Conservation (phyloP, 2,113 vertebrate genomes). For the Xenopus borealis region DNA sequence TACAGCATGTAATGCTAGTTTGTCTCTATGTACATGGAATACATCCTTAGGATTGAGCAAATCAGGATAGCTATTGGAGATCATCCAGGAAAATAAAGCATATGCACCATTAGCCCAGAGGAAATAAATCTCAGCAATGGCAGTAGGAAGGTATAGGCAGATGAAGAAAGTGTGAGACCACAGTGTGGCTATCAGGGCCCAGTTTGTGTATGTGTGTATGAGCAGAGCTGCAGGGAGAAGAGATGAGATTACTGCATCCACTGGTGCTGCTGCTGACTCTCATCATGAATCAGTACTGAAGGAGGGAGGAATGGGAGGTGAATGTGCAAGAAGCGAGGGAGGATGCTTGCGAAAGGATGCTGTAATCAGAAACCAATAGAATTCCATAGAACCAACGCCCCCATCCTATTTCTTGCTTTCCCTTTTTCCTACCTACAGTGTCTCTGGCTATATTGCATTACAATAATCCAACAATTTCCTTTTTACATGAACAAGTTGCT, state of each 20-base stretch:
- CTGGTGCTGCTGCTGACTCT: slow-evolving; percentile 57
- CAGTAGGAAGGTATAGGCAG: slow-evolving; percentile 56
- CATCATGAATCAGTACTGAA: slow-evolving; percentile 73
- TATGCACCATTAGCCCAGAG: slow-evolving; percentile 59
- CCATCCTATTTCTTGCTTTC: not conserved
- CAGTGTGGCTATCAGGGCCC: slow-evolving; percentile 43
- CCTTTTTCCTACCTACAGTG: slow-evolving; percentile 47
- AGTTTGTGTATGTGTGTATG: slow-evolving; percentile 31
- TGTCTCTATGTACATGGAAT: slow-evolving; percentile 53
- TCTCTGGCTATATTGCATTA: not conserved
- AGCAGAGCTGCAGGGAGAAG: slow-evolving; percentile 61
- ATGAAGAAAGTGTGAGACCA: not conserved
- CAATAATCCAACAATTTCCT: too few relatives aligned
- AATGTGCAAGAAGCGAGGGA: slow-evolving; percentile 65
- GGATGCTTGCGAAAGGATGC: slow-evolving; percentile 78
- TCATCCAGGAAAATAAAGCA: slow-evolving; percentile 48
- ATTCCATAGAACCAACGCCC: slow-evolving; percentile 61
- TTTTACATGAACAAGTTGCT: too few relatives aligned
- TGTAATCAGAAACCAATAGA: slow-evolving; percentile 90
- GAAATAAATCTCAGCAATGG: slow-evolving; percentile 43
- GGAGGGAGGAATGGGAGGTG: slow-evolving; percentile 66
- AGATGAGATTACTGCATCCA: slow-evolving; percentile 79
- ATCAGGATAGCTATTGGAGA: slow-evolving; percentile 40
- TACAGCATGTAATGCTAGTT: slow-evolving; percentile 50
- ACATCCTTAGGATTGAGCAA: slow-evolving; percentile 59